Base-by-base conservation (phyloP, 2,113 vertebrate species). In the Tauraco erythrolophus region DNA sequence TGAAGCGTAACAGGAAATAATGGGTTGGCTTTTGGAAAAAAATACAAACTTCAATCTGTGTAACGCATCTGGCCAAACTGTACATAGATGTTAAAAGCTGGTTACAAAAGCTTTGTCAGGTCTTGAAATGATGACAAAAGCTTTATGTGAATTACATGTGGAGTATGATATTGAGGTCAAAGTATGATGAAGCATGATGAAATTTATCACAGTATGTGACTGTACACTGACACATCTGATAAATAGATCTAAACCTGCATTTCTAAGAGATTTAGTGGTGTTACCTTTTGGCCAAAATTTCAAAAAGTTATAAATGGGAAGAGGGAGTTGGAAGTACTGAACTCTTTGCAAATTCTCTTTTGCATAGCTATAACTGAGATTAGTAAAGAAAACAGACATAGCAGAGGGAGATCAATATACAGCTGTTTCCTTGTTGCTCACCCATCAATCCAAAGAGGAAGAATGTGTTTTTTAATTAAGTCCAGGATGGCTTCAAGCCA, bases 391-490 rank as follows among this genome's bases (percentile, higher is more conserved):
- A 54, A 68, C 23, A 17, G 30, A 56, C 54, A 87, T 82, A 75
- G 33, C 28, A 57, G 80, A 62, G 39, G 54, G 39, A 76, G 15
- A 71, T 68, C n/a, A 57, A 37, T 50, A 31, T 25, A 21, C 6
- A 82, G 14, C 23, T 75, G 35, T 74, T 79, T 64, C 22, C 30
- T 85, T 93, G 51, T 76, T 86, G 91, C 98, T 98, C 88, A 99
- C 99, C 99, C 99, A 89, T 99, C 99, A 90, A 99, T 99, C 99
- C 99, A 99, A 75, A 99, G 99, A n/a, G 99, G 98, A 95, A 99
- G 98, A 97, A 99, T 97, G 77, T 99, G 99, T 91, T 99, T 99
- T 98, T 99, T 99, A 97, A 99, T 99, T 91, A 99, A 98, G 80
- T 99, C 99, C 97, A 99, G 96, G 86, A 99, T 99, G 51, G 99